A percentile compares a stretch with the other conserved stretches of the same genome.
phyloP scores from a whole-genome alignment of 2,797 vertebrate genomes.

The Syngnathus rostellatus region DNA sequence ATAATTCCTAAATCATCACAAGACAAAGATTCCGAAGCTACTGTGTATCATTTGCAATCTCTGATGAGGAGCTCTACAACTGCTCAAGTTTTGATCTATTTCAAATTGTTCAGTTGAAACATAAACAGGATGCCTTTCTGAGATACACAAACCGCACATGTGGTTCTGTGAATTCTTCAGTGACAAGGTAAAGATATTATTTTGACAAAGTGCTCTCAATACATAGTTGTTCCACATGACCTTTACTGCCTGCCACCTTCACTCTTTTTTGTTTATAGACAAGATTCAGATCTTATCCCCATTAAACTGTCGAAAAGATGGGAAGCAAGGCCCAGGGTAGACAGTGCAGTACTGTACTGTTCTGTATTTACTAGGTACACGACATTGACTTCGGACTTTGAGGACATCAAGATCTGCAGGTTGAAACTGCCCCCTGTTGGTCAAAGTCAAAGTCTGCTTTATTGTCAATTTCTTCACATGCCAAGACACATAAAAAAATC shows the following conservation, averaged over 20 bases:
- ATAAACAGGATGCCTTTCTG: constrained; percentile 56
- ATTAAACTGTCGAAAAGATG: background rate
- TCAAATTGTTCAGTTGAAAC: constrained; percentile 14
- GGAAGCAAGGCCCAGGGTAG: constrained; percentile 17
- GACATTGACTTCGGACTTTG: background rate
- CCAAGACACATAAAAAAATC: too few species aligned
- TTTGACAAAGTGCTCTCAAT: constrained; percentile 36
- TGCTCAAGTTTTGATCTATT: constrained; percentile 37
- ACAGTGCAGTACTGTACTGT: background rate
- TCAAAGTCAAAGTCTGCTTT: too few species aligned
- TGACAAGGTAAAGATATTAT: constrained; percentile 47
- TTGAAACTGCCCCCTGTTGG: constrained; percentile 6
- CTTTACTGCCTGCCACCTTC: constrained; percentile 5
- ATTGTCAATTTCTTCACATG: too few species aligned
- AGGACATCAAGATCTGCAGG: background rate
- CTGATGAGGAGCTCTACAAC: background rate
- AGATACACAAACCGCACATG: constrained; percentile 30
- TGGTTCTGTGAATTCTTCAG: constrained; percentile 41
- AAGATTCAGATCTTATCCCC: constrained; percentile 12
- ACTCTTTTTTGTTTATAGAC: constrained; percentile 16
- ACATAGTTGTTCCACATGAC: constrained; percentile 24
- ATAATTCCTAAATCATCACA: background rate
- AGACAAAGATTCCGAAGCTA: background rate
- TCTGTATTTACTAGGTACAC: background rate
- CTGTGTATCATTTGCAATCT: constrained; percentile 7